Percentiles rank a stretch among this genome's conserved stretches.
Evolutionary conservation across 2,797 vertebrate genomes (phyloP).

Genomic region (Hyperoplus immaculatus): DNA sequence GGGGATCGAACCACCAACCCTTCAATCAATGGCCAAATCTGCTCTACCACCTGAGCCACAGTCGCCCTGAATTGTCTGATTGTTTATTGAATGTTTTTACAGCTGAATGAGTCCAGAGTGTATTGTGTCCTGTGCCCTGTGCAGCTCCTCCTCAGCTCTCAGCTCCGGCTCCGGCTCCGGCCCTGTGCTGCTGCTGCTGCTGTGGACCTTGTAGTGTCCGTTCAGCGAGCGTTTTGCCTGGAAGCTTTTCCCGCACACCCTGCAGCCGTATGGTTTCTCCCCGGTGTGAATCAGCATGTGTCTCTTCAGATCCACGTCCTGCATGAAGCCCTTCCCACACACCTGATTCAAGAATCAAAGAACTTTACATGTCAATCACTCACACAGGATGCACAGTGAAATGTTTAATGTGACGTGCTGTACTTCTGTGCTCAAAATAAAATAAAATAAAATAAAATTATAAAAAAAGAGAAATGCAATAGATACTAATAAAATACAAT

Average conservation of each 20-base stretch:
- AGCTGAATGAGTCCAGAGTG: constrained; percentile 51
- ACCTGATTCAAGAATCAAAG: constrained; percentile 46
- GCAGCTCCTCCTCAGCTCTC: constrained; percentile 4
- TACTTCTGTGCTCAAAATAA: no score
- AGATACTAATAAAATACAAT: no score
- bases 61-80: no score
- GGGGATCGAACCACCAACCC: no score
- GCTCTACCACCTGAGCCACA: no score
- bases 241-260: constrained; percentile 68
- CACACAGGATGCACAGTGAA: no score
- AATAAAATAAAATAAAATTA: no score
- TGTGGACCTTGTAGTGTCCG: constrained; percentile 65
- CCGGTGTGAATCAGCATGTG: constrained; percentile 75
- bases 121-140: constrained; percentile 10
- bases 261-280: constrained; percentile 70
- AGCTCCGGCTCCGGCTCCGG: not conserved
- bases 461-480: no score
- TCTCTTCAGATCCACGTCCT: constrained; percentile 75
- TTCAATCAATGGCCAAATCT: no score
- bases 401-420: no score
- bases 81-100: constrained; percentile 7
- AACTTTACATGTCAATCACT: no score
- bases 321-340: constrained; percentile 78
- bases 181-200: not conserved
- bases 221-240: constrained; percentile 72